A percentile compares a stretch with the other conserved stretches of the same genome.
These are phyloP conservation scores for Trichonephila clavipes DNA, from an alignment of 1,140 invertebrate species.

Conservation along the genomic window DNA sequence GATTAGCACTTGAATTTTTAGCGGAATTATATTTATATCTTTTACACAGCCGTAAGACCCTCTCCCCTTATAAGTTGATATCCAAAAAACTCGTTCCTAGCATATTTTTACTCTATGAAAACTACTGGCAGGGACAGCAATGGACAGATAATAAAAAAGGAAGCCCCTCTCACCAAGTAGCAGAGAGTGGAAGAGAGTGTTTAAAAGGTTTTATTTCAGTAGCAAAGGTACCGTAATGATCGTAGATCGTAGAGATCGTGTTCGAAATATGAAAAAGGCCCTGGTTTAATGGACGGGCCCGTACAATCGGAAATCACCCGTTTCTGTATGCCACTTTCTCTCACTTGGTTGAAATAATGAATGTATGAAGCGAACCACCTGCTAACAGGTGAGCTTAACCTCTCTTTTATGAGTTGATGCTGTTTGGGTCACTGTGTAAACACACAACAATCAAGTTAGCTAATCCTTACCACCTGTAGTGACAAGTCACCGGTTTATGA, in stretches of 20 bases:
- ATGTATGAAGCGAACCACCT: constrained; percentile 70
- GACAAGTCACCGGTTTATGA: constrained; percentile 70
- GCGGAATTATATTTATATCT: too few relatives aligned
- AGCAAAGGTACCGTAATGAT: constrained; percentile 74
- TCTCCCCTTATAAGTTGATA: too few relatives aligned
- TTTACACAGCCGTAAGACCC: too few relatives aligned
- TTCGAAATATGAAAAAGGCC: constrained; percentile 73
- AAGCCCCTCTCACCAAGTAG: neutral
- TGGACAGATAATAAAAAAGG: constrained; percentile 70
- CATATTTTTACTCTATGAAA: too few relatives aligned
- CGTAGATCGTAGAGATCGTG: constrained; percentile 68
- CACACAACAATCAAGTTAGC: constrained; percentile 76
- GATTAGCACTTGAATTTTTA: too few relatives aligned
- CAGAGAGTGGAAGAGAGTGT: constrained; percentile 48
- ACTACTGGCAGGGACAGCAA: too few relatives aligned
- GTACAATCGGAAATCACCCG: constrained; percentile 73
- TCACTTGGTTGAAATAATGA: constrained; percentile 73
- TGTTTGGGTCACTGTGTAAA: constrained; percentile 74
- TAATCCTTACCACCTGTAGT: constrained; percentile 75
- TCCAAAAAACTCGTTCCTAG: too few relatives aligned
- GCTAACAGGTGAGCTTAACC: constrained; percentile 74
- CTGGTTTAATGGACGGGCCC: constrained; percentile 66
- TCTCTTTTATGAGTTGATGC: constrained; percentile 44
- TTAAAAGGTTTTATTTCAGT: constrained; percentile 76
- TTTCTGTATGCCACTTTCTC: constrained; percentile 61